These are phyloP conservation scores for Campylomormyrus numenius DNA, from an alignment of 2,113 vertebrate genomes.

Conservation along the genomic window DNA sequence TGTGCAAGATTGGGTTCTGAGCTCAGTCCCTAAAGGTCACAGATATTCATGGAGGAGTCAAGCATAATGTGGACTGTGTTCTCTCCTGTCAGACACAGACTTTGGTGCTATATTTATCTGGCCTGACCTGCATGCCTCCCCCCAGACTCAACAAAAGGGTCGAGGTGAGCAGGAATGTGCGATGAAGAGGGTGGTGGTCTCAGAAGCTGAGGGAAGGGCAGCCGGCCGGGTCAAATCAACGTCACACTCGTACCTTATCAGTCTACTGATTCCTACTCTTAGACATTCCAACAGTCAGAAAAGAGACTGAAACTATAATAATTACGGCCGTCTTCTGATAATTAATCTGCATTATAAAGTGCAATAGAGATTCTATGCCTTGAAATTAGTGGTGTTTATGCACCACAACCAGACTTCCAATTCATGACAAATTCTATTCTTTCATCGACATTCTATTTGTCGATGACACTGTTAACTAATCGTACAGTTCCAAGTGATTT, in stretches of 20 bases:
- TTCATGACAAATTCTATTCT: neutral
- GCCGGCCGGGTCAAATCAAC: neutral
- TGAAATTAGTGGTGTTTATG: neutral
- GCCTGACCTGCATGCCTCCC: slow-evolving; percentile 39
- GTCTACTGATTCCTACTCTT: neutral
- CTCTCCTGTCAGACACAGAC: slow-evolving; percentile 47
- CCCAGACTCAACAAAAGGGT: slow-evolving; percentile 37
- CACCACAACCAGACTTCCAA: neutral
- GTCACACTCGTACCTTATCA: neutral
- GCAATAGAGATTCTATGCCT: neutral
- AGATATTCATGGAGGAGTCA: slow-evolving; percentile 13
- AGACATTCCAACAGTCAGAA: neutral
- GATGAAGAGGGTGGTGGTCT: slow-evolving; percentile 1
- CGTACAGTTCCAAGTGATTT: neutral
- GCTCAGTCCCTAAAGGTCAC: neutral
- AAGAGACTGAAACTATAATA: neutral
- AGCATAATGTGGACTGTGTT: slow-evolving; percentile 36
- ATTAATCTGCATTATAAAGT: neutral
- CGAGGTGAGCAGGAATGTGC: slow-evolving; percentile 38
- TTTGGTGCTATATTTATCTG: slow-evolving; percentile 54
- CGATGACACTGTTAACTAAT: neutral
- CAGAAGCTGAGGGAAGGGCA: neutral
- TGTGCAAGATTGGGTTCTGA: neutral
- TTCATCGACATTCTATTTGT: neutral
- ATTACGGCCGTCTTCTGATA: slow-evolving; percentile 4